phyloP scores from a whole-genome alignment of 2,113 vertebrate genomes.

The Melanerpes formicivorus region DNA sequence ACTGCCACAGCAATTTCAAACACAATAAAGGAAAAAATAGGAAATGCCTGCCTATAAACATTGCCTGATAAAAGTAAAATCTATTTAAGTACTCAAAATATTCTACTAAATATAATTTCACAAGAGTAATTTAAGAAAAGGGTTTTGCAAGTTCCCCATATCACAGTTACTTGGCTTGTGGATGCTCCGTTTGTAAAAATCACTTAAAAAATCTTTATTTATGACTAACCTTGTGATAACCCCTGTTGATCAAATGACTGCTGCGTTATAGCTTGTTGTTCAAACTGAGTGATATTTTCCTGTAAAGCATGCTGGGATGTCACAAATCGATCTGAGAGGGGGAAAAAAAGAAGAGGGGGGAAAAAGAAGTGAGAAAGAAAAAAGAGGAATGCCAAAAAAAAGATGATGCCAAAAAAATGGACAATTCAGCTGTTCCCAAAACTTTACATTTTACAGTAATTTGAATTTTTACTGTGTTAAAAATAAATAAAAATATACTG shows the following conservation, averaged over 20 bases:
- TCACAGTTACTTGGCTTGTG: background rate
- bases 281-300: slow-evolving; percentile 88
- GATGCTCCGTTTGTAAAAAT: background rate
- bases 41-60: background rate
- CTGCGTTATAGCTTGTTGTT: slow-evolving; percentile 83
- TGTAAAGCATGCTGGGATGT: slow-evolving; percentile 85
- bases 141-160: background rate
- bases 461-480: background rate
- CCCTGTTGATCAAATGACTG: slow-evolving; percentile 89
- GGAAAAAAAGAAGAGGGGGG: background rate
- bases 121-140: background rate
- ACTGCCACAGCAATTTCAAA: background rate
- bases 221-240: slow-evolving; percentile 86
- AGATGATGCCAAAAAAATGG: background rate
- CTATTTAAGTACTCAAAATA: background rate
- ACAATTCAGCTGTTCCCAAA: background rate
- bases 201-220: background rate
- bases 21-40: background rate
- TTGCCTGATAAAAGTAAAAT: background rate
- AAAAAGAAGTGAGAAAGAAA: background rate
- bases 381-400: background rate
- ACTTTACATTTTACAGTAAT: fast-evolving
- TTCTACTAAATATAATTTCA: background rate
- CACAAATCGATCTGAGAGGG: slow-evolving; percentile 85
- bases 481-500: background rate